Conservation (phyloP, 2,797 vertebrate genomes). For the Siniperca obscura region DNA sequence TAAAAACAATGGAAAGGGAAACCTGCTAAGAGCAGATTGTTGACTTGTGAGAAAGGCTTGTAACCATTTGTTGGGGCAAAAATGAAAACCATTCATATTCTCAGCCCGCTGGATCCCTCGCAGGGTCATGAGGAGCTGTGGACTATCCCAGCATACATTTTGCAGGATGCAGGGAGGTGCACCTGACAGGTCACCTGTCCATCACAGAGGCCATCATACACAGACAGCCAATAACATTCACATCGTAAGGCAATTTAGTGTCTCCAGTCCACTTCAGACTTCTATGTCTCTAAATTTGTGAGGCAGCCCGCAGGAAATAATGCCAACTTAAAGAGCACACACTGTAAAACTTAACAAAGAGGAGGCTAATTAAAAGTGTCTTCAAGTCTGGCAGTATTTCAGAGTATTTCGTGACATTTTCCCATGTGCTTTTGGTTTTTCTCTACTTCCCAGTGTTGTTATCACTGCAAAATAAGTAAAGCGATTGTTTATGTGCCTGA, state of each 20-base stretch:
- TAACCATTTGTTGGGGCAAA: constrained; percentile 38
- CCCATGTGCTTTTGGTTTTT: constrained; percentile 41
- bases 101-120: constrained; percentile 25
- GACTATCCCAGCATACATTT: constrained; percentile 14
- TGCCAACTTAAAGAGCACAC: constrained; percentile 40
- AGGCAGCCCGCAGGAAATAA: constrained; percentile 7
- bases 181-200: constrained; percentile 21
- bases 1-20: constrained; percentile 18
- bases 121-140: constrained; percentile 22
- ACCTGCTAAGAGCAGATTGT: constrained; percentile 43
- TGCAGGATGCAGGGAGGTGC: constrained; percentile 13
- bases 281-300: constrained; percentile 15
- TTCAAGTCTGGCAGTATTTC: constrained; percentile 53
- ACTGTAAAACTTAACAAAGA: constrained; percentile 46
- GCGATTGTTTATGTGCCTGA: constrained; percentile 40
- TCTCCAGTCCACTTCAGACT: constrained; percentile 4
- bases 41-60: constrained; percentile 33
- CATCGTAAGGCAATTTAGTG: constrained; percentile 1
- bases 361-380: constrained; percentile 55
- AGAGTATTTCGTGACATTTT: constrained; percentile 45
- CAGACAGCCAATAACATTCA: neutral
- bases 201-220: constrained; percentile 37
- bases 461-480: constrained; percentile 45
- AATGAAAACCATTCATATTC: constrained; percentile 50
- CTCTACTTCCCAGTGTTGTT: constrained; percentile 31